Evolutionary conservation across 2,797 vertebrate species (phyloP).

Genomic region (Poecilia wingei): DNA sequence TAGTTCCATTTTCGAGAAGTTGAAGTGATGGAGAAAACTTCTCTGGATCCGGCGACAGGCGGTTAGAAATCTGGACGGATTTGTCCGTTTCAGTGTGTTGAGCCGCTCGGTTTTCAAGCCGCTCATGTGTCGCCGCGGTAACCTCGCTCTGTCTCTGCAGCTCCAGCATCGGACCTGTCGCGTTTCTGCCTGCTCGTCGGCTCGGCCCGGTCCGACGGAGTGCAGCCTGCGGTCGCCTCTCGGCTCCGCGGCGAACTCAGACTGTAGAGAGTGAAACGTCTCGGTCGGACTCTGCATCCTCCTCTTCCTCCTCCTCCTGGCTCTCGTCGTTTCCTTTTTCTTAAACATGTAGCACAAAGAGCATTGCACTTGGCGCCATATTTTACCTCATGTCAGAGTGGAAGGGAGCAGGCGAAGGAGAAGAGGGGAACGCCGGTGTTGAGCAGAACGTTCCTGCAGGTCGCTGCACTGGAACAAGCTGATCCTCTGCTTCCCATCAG

Average conservation of each 20-base stretch:
- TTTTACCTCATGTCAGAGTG: slow-evolving; percentile 94
- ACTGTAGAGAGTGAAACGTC: neutral
- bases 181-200: neutral
- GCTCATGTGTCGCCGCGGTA: neutral
- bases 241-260: slow-evolving; percentile 1
- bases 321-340: slow-evolving; percentile 50
- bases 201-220: slow-evolving; percentile 30
- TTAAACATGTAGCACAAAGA: slow-evolving; percentile 93
- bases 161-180: neutral
- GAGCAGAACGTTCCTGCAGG: neutral
- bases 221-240: slow-evolving; percentile 72
- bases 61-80: neutral
- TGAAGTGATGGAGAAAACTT: neutral
- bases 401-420: slow-evolving; percentile 49
- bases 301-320: slow-evolving; percentile 61
- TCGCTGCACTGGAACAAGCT: neutral
- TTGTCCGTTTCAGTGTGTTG: neutral
- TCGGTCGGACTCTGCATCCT: slow-evolving; percentile 10
- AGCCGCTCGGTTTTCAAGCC: neutral
- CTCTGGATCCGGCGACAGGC: neutral
- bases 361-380: slow-evolving; percentile 94
- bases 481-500: neutral
- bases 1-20: neutral
- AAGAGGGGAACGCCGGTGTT: slow-evolving; percentile 12
- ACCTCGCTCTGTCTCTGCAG: neutral